Percentiles rank a stretch among this genome's conserved stretches.
Conservation (phyloP, 37 sponge, comb jelly and placozoan genomes). For the Oscarella lobularis region DNA sequence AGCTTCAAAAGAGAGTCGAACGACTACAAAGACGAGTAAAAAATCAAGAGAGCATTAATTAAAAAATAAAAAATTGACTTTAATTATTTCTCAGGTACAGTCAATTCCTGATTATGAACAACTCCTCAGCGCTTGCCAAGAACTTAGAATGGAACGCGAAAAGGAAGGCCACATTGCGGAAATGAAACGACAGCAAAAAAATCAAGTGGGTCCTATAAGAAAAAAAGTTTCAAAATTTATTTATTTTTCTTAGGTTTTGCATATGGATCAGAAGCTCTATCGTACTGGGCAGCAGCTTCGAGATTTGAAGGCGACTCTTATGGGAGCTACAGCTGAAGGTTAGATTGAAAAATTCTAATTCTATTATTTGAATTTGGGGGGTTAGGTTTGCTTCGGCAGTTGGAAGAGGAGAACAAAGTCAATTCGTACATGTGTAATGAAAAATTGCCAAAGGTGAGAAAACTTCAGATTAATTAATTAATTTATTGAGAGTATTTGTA, state of each 20-base stretch:
- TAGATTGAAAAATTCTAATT: not conserved
- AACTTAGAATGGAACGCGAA: not conserved
- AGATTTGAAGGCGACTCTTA: constrained; percentile 21
- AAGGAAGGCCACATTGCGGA: not conserved
- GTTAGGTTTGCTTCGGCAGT: constrained; percentile 26
- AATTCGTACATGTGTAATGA: constrained; percentile 52
- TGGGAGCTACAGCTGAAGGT: constrained; percentile 42
- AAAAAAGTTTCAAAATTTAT: not conserved
- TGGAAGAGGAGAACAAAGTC: constrained; percentile 64
- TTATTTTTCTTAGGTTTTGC: constrained; percentile 28
- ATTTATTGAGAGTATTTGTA: constrained; percentile 10
- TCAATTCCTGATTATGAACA: not conserved
- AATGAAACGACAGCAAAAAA: not conserved
- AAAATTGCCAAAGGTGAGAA: constrained; percentile 47
- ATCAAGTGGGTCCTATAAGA: not conserved
- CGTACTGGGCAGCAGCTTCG: constrained; percentile 44
- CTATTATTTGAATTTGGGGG: not conserved
- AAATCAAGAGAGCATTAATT: not conserved
- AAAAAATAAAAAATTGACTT: not conserved
- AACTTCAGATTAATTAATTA: too few species aligned
- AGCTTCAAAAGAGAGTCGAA: constrained; percentile 53
- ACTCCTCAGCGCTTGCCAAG: not conserved
- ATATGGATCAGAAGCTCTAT: constrained; percentile 49
- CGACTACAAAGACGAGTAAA: constrained; percentile 43
- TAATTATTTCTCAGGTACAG: not conserved